Base-by-base conservation (phyloP, 2,113 vertebrate species). In the Oceanites oceanicus region DNA sequence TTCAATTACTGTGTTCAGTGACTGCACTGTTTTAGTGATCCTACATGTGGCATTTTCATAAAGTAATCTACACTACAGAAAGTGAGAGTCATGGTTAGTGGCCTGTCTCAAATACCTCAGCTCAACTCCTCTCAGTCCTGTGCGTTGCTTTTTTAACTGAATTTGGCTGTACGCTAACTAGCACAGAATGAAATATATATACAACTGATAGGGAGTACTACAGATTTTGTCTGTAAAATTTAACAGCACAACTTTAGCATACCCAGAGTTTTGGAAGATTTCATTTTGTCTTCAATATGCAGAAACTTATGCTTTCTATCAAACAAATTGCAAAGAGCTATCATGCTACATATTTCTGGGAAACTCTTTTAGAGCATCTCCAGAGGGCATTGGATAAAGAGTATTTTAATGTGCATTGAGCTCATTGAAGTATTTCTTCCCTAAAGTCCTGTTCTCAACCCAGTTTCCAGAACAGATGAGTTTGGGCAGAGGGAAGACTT, bases 241-340 rank as follows among this genome's bases (percentile, higher is more conserved):
- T 92, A 97, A 91, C 65, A 56, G 52, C 62, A 68, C 42, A 95
- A 44, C 9, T n/a, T 94, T 79, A 89, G 55, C 42, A 96, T 72
- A 67, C 29, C 26, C 12, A 52, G 89, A 80, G 55, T 79, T 90
- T 84, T 61, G 45, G 55, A 94, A 62, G 44, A 83, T 78, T 94
- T 88, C 47, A 34, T 92, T 96, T 97, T 70, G 42, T 61, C 91
- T 96, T 90, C 86, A 55, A n/a, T 55, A 26, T 78, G 32, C 40
- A 93, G 61, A 92, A 93, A 79, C 27, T 40, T 86, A 45, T 29
- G 45, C 36, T 74, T 92, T 93, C 38, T 73, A 27, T 79, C 66
- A 81, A 53, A 62, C 14, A 85, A 61, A 26, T 74, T 96, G 44
- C 68, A 20, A 40, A 75, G 27, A 62, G 10, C 26, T 92, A 42